Percentiles rank a stretch among this genome's conserved stretches.
Conservation (phyloP, 2,113 vertebrate genomes). For the Lichenostomus cassidix region DNA sequence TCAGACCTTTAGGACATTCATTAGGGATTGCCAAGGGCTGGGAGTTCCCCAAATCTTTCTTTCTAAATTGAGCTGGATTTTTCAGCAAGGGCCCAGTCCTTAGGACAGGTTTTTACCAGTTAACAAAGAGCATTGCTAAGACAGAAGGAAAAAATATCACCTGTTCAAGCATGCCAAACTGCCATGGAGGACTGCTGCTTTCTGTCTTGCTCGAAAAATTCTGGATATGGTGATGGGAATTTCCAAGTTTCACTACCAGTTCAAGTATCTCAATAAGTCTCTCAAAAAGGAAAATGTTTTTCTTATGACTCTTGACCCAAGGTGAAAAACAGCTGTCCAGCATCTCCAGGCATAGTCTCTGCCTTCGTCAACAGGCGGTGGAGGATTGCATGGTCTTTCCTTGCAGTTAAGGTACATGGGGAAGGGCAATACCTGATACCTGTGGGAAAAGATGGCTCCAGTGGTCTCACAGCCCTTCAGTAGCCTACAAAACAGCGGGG, state of each 20-base stretch:
- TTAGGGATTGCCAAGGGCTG: background rate
- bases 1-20: background rate
- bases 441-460: background rate
- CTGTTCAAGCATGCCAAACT: background rate
- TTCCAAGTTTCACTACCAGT: background rate
- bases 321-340: background rate
- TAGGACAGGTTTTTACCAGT: background rate
- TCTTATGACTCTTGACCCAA: background rate
- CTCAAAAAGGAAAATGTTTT: background rate
- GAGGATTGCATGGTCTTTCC: background rate
- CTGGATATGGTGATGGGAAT: background rate
- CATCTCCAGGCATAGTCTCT: background rate
- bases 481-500: background rate
- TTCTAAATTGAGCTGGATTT: background rate
- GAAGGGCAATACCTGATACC: background rate
- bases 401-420: background rate
- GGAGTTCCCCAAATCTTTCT: background rate
- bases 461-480: background rate
- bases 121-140: background rate
- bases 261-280: background rate
- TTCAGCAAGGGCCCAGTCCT: background rate
- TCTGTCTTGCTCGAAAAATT: background rate
- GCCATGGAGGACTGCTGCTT: background rate
- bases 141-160: background rate
- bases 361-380: rapidly evolving